phyloP scores from a whole-genome alignment of 37 sponge, comb jelly and placozoan genomes.

The Halichondria panicea region DNA sequence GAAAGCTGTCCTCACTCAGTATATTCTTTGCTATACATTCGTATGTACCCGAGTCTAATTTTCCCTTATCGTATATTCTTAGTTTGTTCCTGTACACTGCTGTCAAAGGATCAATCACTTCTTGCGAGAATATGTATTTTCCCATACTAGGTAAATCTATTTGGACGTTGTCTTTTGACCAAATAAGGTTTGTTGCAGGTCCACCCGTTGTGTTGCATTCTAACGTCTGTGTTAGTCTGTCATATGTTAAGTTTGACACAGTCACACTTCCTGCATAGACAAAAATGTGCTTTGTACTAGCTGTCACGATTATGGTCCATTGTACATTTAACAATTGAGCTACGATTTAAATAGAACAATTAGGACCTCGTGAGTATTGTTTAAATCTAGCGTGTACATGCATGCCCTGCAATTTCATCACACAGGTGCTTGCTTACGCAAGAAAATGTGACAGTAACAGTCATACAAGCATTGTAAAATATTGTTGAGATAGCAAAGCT shows the following conservation, averaged over 20 bases:
- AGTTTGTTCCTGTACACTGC: neutral
- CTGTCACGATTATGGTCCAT: too few species aligned
- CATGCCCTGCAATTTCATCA: too few species aligned
- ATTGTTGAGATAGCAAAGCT: too few species aligned
- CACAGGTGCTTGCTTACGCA: too few species aligned
- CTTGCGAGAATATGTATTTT: neutral
- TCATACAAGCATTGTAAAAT: too few species aligned
- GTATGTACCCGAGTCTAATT: neutral
- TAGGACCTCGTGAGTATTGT: too few species aligned
- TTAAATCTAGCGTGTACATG: too few species aligned
- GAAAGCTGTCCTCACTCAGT: neutral
- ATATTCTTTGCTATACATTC: neutral
- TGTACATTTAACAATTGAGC: too few species aligned
- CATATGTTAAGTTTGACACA: neutral
- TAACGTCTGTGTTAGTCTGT: neutral
- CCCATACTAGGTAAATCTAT: too few species aligned
- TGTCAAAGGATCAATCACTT: neutral
- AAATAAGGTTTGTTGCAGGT: neutral
- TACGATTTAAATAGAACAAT: too few species aligned
- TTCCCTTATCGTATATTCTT: neutral
- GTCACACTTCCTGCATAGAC: neutral
- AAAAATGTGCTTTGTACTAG: too few species aligned
- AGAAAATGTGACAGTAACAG: too few species aligned
- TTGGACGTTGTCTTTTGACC: constrained; percentile 1
- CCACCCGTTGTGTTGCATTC: neutral